Percentiles rank a stretch among this genome's conserved stretches.
Conservation (phyloP, 2,113 vertebrate species). For the Macrotis lagotis region DNA sequence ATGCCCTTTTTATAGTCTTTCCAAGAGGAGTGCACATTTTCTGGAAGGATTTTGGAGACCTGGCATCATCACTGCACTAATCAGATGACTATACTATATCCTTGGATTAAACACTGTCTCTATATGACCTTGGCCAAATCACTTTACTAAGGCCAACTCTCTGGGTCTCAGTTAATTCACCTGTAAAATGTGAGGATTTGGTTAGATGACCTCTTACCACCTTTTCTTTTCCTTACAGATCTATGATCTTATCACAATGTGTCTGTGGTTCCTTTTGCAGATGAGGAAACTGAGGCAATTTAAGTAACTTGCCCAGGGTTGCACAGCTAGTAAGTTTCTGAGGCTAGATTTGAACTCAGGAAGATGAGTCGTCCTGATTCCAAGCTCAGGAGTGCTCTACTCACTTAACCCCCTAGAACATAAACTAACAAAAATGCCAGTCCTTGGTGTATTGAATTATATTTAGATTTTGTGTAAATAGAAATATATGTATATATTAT, state of each 20-base stretch:
- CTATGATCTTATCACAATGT: neutral
- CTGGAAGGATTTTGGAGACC: neutral
- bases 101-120: neutral
- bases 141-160: neutral
- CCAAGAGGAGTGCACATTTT: neutral
- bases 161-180: neutral
- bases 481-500: too few species aligned
- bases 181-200: neutral
- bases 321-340: too few species aligned
- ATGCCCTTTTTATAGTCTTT: neutral
- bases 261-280: neutral
- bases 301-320: too few species aligned
- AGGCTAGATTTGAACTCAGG: too few species aligned
- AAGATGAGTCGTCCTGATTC: too few species aligned
- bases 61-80: neutral
- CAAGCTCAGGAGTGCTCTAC: too few species aligned
- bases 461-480: neutral
- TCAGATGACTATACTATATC: neutral
- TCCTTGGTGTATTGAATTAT: neutral
- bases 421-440: neutral
- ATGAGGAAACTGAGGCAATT: too few species aligned
- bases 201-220: neutral
- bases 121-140: neutral
- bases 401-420: too few species aligned
- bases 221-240: neutral